Percentiles rank a stretch among this genome's conserved stretches.
phyloP scores from a whole-genome alignment of 2,113 vertebrate species.

The Limanda limanda region DNA sequence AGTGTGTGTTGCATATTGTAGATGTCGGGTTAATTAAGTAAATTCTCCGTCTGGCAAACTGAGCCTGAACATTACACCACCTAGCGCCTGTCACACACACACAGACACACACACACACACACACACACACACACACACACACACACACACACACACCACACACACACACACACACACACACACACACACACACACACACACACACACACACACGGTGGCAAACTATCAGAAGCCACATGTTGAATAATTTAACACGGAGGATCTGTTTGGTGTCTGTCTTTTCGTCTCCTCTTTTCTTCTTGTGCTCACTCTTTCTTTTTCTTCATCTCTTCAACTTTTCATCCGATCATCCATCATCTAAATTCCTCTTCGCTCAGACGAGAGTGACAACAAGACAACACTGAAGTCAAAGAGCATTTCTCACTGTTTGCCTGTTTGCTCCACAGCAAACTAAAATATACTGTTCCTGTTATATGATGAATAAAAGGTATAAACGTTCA shows the following conservation, averaged over 20 bases:
- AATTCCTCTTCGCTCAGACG: too few relatives aligned
- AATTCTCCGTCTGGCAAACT: conserved; percentile 69
- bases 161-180: conserved; percentile 14
- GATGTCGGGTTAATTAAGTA: conserved; percentile 69
- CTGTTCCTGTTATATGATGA: too few relatives aligned
- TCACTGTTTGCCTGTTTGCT: too few relatives aligned
- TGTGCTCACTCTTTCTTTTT: background rate
- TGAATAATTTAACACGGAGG: conserved; percentile 66
- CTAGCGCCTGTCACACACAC: conserved; percentile 50
- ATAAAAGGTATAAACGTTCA: too few relatives aligned
- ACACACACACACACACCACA: conserved; percentile 16
- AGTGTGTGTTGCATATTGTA: conserved; percentile 46
- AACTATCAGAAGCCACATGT: conserved; percentile 62
- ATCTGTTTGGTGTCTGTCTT: conserved; percentile 52
- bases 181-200: conserved; percentile 39
- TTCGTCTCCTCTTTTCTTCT: conserved; percentile 1
- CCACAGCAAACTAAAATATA: too few relatives aligned
- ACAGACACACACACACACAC: too few relatives aligned
- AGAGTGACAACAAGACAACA: too few relatives aligned
- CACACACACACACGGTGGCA: background rate
- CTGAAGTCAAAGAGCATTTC: too few relatives aligned
- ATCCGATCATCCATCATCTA: background rate
- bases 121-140: conserved; percentile 39
- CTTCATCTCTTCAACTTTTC: background rate
- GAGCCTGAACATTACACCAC: conserved; percentile 71